These are phyloP conservation scores for Olivierus martensii DNA, from an alignment of 1,140 invertebrate species.

Conservation along the genomic window DNA sequence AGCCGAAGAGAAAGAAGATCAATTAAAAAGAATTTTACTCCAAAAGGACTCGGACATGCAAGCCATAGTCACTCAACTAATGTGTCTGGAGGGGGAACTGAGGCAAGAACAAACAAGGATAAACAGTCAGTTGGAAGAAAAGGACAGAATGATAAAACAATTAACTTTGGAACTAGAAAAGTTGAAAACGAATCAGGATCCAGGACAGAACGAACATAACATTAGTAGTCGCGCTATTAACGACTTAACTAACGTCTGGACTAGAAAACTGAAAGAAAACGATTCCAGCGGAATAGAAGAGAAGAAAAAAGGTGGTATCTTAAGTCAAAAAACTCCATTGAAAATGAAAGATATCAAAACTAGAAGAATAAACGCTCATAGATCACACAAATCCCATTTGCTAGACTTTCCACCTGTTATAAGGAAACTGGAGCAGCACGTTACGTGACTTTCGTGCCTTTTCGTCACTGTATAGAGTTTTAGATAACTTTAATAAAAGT, in stretches of 20 bases:
- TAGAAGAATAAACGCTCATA: slow-evolving; percentile 6
- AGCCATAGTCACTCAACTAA: slow-evolving; percentile 8
- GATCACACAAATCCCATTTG: not conserved
- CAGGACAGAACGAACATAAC: slow-evolving; percentile 6
- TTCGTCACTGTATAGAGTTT: no score
- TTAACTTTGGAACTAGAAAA: no score
- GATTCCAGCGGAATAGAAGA: not conserved
- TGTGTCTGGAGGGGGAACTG: slow-evolving; percentile 9
- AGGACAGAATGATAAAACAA: not conserved
- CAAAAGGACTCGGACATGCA: slow-evolving; percentile 16
- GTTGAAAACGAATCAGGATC: not conserved
- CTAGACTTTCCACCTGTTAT: no score
- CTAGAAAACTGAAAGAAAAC: not conserved
- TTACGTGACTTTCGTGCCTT: no score
- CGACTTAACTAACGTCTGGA: slow-evolving; percentile 12
- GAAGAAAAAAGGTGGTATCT: not conserved
- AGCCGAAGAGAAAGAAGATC: slow-evolving; percentile 11
- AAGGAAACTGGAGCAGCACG: no score
- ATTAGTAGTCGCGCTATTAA: slow-evolving; percentile 8
- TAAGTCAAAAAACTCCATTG: slow-evolving; percentile 3
- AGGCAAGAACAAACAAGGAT: slow-evolving; percentile 11
- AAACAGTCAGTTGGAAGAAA: slow-evolving; percentile 8
- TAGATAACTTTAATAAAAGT: no score
- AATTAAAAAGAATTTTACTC: slow-evolving; percentile 3
- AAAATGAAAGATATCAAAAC: slow-evolving; percentile 16